Base-by-base conservation (phyloP, 1,140 invertebrate genomes). In the Diploscapter pachys region DNA sequence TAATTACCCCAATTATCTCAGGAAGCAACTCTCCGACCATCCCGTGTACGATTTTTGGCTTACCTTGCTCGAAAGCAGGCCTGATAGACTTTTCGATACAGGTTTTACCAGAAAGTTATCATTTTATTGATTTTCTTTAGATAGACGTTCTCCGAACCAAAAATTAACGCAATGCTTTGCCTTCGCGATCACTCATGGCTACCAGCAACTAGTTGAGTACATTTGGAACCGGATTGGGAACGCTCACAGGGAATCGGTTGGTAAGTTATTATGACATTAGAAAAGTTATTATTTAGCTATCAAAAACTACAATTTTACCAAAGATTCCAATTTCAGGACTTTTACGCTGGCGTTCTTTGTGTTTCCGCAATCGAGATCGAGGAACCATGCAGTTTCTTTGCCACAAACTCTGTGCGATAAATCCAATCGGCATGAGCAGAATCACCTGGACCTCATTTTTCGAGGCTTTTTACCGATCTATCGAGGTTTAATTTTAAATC, bases 11-110 rank as follows among this genome's bases (percentile, higher is more conserved):
- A 53, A 11, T 51, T 49, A 66, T 49, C 8, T 31, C 57, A 74
- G 73, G 56, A 67, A 69, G 63, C 73, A 74, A 69, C 48, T 74
- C 3, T 52, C 53, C n/a, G 73, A 74, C 13, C 73, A 74, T 63
- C 73, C 73, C 50, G 73, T 74, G 3, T 74, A 74, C 57, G 73
- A 74, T 50, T 74, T 74, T 53, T 74, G 73, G 73, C 54, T 74
- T 13, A 74, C 73, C n/a, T 57, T 68, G 54, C 55, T 74, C 59
- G 55, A 65, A 48, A 74, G 50, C 9, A 59, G 70, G 11, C 62
- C 56, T 51, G 72, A 73, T 59, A 51, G 63, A 9, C 50, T 74
- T 64, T 62, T 54, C 57, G 56, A 52, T 53, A 68, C 66, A 52
- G 51, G 66, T 68, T 5, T n/a, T 48, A 50, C 11, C 6, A 68